A percentile compares a stretch with the other conserved stretches of the same genome.
These are phyloP conservation scores for Notothenia coriiceps DNA, from an alignment of 2,113 vertebrate genomes.

Conservation along the genomic window DNA sequence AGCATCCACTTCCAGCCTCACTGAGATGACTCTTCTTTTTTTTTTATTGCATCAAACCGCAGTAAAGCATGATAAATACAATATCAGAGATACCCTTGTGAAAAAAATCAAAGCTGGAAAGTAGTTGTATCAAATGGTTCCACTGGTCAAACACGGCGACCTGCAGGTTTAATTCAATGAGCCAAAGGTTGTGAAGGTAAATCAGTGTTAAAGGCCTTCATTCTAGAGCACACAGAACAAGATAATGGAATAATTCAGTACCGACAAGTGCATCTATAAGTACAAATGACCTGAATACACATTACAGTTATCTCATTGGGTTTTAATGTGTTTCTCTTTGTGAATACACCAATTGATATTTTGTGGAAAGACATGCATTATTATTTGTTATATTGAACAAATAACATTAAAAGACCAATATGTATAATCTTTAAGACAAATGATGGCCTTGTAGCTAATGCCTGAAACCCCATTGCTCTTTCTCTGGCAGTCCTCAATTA, in stretches of 20 bases:
- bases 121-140: slow-evolving; percentile 35
- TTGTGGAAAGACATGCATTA: background rate
- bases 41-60: slow-evolving; percentile 83
- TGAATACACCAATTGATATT: background rate
- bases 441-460: too few relatives aligned
- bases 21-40: slow-evolving; percentile 48
- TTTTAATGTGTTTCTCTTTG: background rate
- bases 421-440: too few relatives aligned
- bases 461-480: too few relatives aligned
- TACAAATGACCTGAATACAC: slow-evolving; percentile 8
- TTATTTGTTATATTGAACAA: background rate
- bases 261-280: background rate
- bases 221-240: background rate
- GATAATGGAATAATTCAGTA: slow-evolving; percentile 18
- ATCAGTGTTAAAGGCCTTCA: slow-evolving; percentile 41
- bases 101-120: slow-evolving; percentile 9
- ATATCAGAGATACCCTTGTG: slow-evolving; percentile 24
- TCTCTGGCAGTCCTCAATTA: too few relatives aligned
- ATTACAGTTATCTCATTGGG: background rate
- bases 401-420: slow-evolving; percentile 23
- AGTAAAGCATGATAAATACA: slow-evolving; percentile 71
- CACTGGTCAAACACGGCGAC: slow-evolving; percentile 33
- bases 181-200: slow-evolving; percentile 20
- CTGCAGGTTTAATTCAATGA: slow-evolving; percentile 36
- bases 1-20: background rate